Evolutionary conservation across 2,888 invertebrate genomes (phyloP).

Genomic region (Aleiodes testaceus): DNA sequence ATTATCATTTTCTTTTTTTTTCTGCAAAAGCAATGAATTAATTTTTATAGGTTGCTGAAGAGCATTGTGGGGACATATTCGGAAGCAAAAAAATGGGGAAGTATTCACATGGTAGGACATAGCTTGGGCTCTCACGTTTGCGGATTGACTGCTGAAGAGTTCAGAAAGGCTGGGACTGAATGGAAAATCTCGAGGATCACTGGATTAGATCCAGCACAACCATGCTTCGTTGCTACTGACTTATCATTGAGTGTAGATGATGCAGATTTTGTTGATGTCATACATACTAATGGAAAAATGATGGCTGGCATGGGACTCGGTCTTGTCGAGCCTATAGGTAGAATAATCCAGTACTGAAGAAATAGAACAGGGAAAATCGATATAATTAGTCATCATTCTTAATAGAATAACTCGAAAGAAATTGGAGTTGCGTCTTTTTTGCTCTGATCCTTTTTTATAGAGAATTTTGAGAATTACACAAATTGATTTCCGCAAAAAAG

Average conservation of each 20-base stretch:
- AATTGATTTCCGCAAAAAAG: too few species aligned
- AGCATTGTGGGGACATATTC: conserved; percentile 71
- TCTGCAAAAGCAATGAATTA: not conserved
- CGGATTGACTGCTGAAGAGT: conserved; percentile 75
- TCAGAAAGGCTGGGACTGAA: conserved; percentile 69
- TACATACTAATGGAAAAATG: conserved; percentile 78
- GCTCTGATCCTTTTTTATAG: too few species aligned
- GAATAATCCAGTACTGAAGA: not conserved
- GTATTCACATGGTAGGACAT: conserved; percentile 77
- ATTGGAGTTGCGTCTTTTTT: too few species aligned
- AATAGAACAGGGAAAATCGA: not conserved
- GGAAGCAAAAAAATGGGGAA: conserved; percentile 68
- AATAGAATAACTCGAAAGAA: too few species aligned
- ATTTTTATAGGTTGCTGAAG: conserved; percentile 72
- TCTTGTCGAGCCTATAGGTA: conserved; percentile 76
- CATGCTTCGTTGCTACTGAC: conserved; percentile 75
- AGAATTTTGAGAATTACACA: too few species aligned
- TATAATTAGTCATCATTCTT: too few species aligned
- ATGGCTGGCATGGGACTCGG: conserved; percentile 77
- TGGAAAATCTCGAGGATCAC: conserved; percentile 67
- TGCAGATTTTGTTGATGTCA: conserved; percentile 78
- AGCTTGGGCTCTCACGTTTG: conserved; percentile 79
- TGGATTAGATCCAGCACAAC: conserved; percentile 80
- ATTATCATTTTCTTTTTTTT: not conserved
- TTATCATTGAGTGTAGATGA: conserved; percentile 74